A percentile compares a stretch with the other conserved stretches of the same genome.
Conservation (phyloP, 2,113 vertebrate genomes). For the Arenaria interpres region DNA sequence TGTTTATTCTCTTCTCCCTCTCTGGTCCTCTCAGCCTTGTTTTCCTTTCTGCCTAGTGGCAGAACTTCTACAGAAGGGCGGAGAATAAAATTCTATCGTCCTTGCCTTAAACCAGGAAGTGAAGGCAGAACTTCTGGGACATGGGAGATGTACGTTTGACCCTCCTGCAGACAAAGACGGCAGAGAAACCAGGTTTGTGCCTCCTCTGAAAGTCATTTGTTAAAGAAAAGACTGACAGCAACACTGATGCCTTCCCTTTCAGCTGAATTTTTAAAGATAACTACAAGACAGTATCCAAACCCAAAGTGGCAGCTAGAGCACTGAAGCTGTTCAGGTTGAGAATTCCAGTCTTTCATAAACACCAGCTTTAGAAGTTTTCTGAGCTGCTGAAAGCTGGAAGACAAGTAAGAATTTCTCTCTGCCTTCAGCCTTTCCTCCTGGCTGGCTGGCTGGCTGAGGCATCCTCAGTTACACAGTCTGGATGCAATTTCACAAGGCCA, state of each 20-base stretch:
- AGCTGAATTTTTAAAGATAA: not conserved
- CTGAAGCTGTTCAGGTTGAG: not conserved
- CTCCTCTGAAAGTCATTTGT: not conserved
- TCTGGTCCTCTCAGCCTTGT: not conserved
- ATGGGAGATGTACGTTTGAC: not conserved
- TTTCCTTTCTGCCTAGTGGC: not conserved
- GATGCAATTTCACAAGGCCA: slow-evolving; percentile 12
- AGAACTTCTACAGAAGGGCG: not conserved
- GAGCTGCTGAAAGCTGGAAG: not conserved
- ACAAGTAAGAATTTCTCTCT: not conserved
- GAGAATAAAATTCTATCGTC: not conserved
- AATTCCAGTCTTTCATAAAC: not conserved
- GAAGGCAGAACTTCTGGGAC: not conserved
- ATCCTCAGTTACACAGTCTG: not conserved
- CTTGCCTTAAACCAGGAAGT: not conserved
- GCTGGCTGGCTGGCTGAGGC: not conserved
- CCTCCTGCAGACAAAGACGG: not conserved
- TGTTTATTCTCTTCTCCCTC: not conserved
- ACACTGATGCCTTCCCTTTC: not conserved
- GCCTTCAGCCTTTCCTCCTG: not conserved
- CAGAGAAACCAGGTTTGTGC: not conserved
- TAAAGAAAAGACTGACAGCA: not conserved
- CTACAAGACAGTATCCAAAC: not conserved
- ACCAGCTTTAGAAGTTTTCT: not conserved
- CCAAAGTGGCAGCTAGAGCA: not conserved